Evolutionary conservation across 2,797 vertebrate species (phyloP).

Genomic region (Sardinella longiceps): DNA sequence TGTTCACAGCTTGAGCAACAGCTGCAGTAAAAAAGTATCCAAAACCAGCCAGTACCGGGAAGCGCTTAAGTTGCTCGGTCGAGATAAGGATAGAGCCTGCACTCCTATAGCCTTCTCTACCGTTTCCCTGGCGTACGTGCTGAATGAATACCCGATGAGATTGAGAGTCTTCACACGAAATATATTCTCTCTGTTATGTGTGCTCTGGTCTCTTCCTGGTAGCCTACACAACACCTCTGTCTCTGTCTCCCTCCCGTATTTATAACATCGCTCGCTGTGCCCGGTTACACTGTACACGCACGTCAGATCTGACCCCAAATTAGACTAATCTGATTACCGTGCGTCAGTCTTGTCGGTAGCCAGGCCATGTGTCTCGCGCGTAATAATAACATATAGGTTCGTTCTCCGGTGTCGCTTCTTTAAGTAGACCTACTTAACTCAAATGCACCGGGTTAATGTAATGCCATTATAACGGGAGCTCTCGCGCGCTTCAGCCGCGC

Average conservation of each 20-base stretch:
- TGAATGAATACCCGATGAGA: background rate
- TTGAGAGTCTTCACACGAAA: background rate
- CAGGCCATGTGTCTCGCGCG: background rate
- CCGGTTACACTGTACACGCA: too few species aligned
- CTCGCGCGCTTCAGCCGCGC: background rate
- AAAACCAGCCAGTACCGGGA: background rate
- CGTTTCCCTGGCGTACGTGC: too few species aligned
- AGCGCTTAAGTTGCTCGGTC: background rate
- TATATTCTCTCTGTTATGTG: too few species aligned
- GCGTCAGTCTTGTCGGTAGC: background rate
- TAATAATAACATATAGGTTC: too few species aligned
- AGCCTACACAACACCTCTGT: too few species aligned
- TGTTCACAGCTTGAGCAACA: background rate
- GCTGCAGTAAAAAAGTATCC: too few species aligned
- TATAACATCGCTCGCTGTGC: too few species aligned
- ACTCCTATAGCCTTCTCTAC: background rate
- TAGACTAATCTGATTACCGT: background rate
- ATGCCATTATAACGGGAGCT: background rate
- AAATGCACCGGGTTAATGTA: background rate
- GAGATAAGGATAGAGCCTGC: background rate
- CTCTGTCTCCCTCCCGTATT: too few species aligned
- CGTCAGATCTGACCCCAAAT: background rate
- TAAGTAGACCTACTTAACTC: background rate
- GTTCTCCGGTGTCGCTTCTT: background rate
- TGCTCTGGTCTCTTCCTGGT: background rate